A percentile compares a stretch with the other conserved stretches of the same genome.
Evolutionary conservation across 2,797 vertebrate genomes (phyloP).

Genomic region (Zenarchopterus dispar): DNA sequence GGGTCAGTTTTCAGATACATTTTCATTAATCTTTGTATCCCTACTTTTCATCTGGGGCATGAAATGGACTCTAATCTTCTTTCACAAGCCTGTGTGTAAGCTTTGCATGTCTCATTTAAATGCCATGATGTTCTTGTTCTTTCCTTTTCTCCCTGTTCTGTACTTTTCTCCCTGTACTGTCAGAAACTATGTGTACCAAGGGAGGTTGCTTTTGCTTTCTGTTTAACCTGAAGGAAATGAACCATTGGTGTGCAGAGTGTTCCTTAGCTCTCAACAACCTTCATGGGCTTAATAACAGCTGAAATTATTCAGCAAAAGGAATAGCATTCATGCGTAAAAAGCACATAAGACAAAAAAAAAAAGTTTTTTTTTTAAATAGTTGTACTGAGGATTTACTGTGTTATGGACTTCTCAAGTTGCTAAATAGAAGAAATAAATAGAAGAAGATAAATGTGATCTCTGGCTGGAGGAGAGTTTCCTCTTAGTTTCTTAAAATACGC

Average conservation of each 20-base stretch:
- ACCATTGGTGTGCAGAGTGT: constrained; percentile 10
- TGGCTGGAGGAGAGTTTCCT: constrained; percentile 52
- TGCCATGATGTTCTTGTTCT: constrained; percentile 24
- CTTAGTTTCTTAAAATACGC: constrained; percentile 59
- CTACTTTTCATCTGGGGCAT: too few relatives aligned
- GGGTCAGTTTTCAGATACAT: neutral
- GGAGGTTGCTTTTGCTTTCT: constrained; percentile 24
- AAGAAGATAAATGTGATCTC: constrained; percentile 38
- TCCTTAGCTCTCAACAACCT: neutral
- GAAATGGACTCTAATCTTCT: constrained; percentile 8
- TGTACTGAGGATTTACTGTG: constrained; percentile 1
- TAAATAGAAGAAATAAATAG: constrained; percentile 36
- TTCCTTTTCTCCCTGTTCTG: constrained; percentile 19
- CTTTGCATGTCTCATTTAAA: constrained; percentile 32
- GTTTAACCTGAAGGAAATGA: constrained; percentile 27
- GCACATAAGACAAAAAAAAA: constrained; percentile 1
- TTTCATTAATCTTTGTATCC: too few relatives aligned
- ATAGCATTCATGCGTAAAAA: neutral
- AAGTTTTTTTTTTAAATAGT: constrained; percentile 2
- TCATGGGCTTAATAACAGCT: neutral
- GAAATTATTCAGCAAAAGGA: neutral
- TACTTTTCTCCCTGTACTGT: constrained; percentile 11
- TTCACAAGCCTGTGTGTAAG: constrained; percentile 4
- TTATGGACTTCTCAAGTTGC: neutral
- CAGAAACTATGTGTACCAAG: constrained; percentile 28